Evolutionary conservation across 1,140 invertebrate species (phyloP).

Genomic region (Delia radicum): DNA sequence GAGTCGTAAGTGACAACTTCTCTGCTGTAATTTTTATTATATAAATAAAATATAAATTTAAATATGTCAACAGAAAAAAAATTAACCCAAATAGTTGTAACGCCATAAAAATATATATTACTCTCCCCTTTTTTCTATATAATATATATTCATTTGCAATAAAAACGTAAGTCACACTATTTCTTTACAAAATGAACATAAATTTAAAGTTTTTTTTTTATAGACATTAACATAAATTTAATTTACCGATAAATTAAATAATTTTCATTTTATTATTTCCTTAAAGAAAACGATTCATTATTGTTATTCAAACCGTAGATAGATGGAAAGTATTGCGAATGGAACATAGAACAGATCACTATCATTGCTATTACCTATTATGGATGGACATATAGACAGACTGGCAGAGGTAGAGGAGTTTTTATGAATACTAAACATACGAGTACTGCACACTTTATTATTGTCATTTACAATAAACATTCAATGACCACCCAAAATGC

Average conservation of each 20-base stretch:
- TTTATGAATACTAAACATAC: neutral
- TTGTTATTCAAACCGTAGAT: neutral
- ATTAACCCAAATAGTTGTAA: too few species aligned
- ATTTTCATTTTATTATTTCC: slow-evolving; percentile 2
- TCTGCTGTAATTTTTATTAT: too few species aligned
- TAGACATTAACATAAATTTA: neutral
- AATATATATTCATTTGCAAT: too few species aligned
- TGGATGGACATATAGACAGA: too few species aligned
- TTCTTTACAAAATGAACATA: neutral
- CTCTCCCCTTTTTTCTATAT: too few species aligned
- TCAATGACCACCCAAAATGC: neutral
- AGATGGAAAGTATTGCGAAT: neutral
- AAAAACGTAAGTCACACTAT: neutral
- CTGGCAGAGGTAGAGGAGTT: too few species aligned
- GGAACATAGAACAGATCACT: neutral
- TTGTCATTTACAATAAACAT: neutral
- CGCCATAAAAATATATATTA: too few species aligned
- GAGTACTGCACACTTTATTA: neutral
- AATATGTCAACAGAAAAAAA: too few species aligned
- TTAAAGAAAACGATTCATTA: neutral
- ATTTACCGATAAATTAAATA: neutral
- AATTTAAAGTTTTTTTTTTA: neutral
- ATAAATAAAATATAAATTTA: too few species aligned
- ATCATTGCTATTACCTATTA: neutral
- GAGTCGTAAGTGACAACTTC: too few species aligned